These are phyloP conservation scores for Patella ulyssiponensis DNA, from an alignment of 2,888 invertebrate species.

Conservation along the genomic window DNA sequence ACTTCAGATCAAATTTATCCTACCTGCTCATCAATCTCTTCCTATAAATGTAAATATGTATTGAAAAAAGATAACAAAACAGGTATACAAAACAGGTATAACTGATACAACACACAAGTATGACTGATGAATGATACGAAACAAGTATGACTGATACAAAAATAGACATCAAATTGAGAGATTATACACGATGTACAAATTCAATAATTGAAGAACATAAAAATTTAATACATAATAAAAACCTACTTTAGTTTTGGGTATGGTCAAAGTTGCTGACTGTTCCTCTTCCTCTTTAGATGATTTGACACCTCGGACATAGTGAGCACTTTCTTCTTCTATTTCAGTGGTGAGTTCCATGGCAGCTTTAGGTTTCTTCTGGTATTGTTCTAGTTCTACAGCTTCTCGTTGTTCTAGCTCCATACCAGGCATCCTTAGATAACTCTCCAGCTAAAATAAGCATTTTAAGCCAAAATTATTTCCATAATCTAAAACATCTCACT, in stretches of 20 bases:
- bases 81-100: too few species aligned
- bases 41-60: too few species aligned
- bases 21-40: too few species aligned
- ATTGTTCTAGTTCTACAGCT: conserved; percentile 41
- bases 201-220: background rate
- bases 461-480: too few species aligned
- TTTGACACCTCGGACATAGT: conserved; percentile 51
- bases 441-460: conserved; percentile 38
- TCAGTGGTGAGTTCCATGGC: conserved; percentile 46
- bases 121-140: too few species aligned
- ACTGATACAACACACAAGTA: too few species aligned
- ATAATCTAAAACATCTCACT: too few species aligned
- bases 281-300: conserved; percentile 44
- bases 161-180: too few species aligned
- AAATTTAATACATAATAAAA: background rate
- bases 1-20: too few species aligned
- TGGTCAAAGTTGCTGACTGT: conserved; percentile 43
- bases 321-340: conserved; percentile 52
- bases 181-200: background rate
- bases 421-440: conserved; percentile 26
- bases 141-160: too few species aligned
- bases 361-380: conserved; percentile 42
- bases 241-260: conserved; percentile 51
- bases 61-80: too few species aligned
- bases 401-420: conserved; percentile 44